Evolutionary conservation across 30 jellyfish, hydroid and myxozoan genomes (phyloP).

Genomic region (Pelagia noctiluca): DNA sequence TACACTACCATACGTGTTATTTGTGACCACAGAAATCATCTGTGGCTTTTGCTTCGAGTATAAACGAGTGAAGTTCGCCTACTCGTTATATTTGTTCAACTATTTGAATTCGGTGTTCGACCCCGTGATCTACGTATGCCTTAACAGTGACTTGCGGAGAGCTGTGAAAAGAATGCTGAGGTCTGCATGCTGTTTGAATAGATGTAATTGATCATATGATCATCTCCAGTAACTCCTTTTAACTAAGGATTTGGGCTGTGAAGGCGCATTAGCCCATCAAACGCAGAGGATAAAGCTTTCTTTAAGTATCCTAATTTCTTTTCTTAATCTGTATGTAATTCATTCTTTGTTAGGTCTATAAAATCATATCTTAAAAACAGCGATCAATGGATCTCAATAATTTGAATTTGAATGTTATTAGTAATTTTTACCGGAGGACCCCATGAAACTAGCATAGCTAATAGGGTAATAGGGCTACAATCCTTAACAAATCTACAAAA

Average conservation of each 20-base stretch:
- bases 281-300: too few relatives aligned
- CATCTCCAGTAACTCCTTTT: too few relatives aligned
- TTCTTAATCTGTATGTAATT: too few relatives aligned
- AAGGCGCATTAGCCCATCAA: too few relatives aligned
- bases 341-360: too few relatives aligned
- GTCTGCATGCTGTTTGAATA: slow-evolving; percentile 2
- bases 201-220: neutral
- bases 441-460: too few relatives aligned
- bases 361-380: neutral
- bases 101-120: slow-evolving; percentile 61
- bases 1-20: slow-evolving; percentile 63
- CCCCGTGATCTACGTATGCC: slow-evolving; percentile 65
- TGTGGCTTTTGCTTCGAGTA: slow-evolving; percentile 53
- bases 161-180: slow-evolving; percentile 28
- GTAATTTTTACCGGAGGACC: too few relatives aligned
- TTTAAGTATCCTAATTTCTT: too few relatives aligned
- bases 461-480: too few relatives aligned
- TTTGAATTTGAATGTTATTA: too few relatives aligned
- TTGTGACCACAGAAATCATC: slow-evolving; percentile 57
- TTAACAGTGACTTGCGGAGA: slow-evolving; percentile 59
- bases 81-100: slow-evolving; percentile 70
- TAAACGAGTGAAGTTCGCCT: slow-evolving; percentile 43
- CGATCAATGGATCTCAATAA: neutral
- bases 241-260: too few relatives aligned
- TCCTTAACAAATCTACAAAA: too few relatives aligned